Evolutionary conservation across 2,888 invertebrate genomes (phyloP).

Genomic region (Didymodactylos carnosus): DNA sequence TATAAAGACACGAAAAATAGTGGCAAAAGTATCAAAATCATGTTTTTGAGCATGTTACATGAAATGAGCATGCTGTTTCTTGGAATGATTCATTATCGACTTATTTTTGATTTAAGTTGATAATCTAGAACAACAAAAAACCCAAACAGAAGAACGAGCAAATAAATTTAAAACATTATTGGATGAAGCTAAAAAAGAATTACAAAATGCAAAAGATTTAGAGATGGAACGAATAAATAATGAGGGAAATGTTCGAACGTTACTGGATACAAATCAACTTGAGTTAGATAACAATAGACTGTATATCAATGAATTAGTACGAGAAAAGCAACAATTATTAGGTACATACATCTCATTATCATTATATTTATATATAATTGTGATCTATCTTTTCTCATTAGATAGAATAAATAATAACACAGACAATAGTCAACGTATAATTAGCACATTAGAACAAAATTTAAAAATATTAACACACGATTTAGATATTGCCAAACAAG

Average conservation of each 20-base stretch:
- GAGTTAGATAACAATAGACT: not conserved
- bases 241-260: not conserved
- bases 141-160: constrained; percentile 21
- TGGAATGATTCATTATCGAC: constrained; percentile 12
- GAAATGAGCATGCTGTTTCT: too few relatives aligned
- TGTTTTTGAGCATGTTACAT: too few relatives aligned
- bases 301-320: not conserved
- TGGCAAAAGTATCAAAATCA: too few relatives aligned
- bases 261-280: not conserved
- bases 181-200: constrained; percentile 47
- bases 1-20: too few relatives aligned
- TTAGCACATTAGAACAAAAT: not conserved
- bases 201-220: constrained; percentile 29
- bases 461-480: not conserved
- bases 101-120: constrained; percentile 12
- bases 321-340: not conserved
- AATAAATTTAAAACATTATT: constrained; percentile 36
- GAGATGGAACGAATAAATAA: not conserved
- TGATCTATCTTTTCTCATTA: not conserved
- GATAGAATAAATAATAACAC: not conserved
- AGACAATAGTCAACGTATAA: not conserved
- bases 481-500: not conserved
- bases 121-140: constrained; percentile 4
- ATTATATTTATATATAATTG: not conserved
- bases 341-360: not conserved